Percentiles rank a stretch among this genome's conserved stretches.
These are phyloP conservation scores for Polia nebulosa DNA, from an alignment of 2,888 invertebrate species.

Conservation along the genomic window DNA sequence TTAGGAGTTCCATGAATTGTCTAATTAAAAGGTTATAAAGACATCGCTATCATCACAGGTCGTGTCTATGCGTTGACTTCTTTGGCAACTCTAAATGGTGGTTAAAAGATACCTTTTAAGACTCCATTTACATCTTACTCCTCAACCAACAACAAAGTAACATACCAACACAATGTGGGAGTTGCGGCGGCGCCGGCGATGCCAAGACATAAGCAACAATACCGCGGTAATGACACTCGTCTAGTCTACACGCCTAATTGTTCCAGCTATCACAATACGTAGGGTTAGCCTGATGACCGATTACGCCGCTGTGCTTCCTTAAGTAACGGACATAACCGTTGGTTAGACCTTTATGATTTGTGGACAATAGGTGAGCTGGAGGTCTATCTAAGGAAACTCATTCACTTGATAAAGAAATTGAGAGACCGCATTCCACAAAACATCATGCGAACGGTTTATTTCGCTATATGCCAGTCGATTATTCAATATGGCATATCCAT, in stretches of 20 bases:
- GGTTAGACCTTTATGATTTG: neutral
- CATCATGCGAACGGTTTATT: no score
- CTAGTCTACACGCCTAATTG: slow-evolving; percentile 66
- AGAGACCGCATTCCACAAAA: no score
- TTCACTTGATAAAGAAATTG: no score
- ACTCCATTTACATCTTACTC: slow-evolving; percentile 14
- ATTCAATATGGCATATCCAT: no score
- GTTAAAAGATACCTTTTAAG: no score
- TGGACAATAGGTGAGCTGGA: neutral
- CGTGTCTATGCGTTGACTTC: no score
- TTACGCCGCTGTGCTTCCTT: slow-evolving; percentile 35
- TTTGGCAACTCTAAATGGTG: no score
- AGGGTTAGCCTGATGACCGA: slow-evolving; percentile 37
- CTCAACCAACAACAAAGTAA: slow-evolving; percentile 3
- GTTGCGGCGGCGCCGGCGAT: slow-evolving; percentile 24
- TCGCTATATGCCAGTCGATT: no score
- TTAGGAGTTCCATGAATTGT: no score
- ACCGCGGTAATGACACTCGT: slow-evolving; percentile 67
- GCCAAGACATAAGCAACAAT: slow-evolving; percentile 64
- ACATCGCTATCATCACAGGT: no score
- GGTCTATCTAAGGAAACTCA: no score
- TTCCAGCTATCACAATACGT: slow-evolving; percentile 54
- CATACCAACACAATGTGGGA: slow-evolving; percentile 38
- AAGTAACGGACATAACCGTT: slow-evolving; percentile 27
- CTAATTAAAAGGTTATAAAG: no score